A percentile compares a stretch with the other conserved stretches of the same genome.
phyloP scores from a whole-genome alignment of 2,888 invertebrate genomes.

The Saturnia japonica region DNA sequence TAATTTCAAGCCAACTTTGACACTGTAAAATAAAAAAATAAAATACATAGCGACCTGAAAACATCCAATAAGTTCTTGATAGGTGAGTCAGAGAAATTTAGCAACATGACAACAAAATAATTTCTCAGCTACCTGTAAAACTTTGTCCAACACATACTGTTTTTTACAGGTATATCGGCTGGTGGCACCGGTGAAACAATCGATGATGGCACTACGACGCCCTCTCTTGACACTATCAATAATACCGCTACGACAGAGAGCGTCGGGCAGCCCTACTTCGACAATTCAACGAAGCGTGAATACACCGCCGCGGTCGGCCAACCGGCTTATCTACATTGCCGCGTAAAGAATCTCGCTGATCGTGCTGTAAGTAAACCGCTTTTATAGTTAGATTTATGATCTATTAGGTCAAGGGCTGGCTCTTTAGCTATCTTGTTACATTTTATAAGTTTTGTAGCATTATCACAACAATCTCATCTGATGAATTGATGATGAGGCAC shows the following conservation, averaged over 20 bases:
- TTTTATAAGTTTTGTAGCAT: too few species aligned
- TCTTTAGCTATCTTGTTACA: background rate
- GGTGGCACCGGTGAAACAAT: conserved; percentile 56
- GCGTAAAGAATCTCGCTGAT: conserved; percentile 92
- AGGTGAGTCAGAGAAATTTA: too few species aligned
- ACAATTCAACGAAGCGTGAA: conserved; percentile 90
- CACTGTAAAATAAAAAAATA: too few species aligned
- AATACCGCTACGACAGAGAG: conserved; percentile 77
- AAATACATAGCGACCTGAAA: too few species aligned
- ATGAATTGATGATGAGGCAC: too few species aligned
- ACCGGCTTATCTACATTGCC: conserved; percentile 91
- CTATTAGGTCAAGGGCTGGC: conserved; percentile 26
- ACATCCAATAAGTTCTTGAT: too few species aligned
- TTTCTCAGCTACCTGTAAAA: background rate
- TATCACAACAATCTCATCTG: too few species aligned
- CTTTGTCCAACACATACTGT: background rate
- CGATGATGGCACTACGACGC: conserved; percentile 41
- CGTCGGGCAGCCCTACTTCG: conserved; percentile 92
- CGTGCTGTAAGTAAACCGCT: conserved; percentile 87
- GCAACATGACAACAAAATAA: background rate
- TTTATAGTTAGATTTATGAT: conserved; percentile 14
- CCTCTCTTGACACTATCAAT: conserved; percentile 45
- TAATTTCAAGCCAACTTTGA: too few species aligned
- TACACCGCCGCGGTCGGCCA: conserved; percentile 93
- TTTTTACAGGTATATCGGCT: conserved; percentile 58